phyloP scores from a whole-genome alignment of 2,797 vertebrate genomes.

The Manis crassicaudata region DNA sequence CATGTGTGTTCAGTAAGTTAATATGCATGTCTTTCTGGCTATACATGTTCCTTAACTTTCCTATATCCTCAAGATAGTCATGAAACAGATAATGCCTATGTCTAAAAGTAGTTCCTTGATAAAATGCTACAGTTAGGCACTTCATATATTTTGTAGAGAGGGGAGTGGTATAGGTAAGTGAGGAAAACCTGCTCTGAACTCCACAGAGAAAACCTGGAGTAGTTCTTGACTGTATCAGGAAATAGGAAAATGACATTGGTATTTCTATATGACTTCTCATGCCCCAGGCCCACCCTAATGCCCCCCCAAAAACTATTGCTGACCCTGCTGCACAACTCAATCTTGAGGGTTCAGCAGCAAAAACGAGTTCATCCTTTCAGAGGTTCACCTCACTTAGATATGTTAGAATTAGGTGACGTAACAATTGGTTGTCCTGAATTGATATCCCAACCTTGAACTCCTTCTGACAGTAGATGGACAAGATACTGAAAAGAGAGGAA shows the following conservation, averaged over 20 bases:
- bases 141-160: neutral
- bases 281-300: neutral
- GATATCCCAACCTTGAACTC: neutral
- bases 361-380: neutral
- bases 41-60: neutral
- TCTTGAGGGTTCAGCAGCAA: neutral
- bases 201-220: neutral
- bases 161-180: neutral
- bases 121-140: neutral
- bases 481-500: neutral
- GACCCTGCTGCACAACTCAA: neutral
- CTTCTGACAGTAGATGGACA: neutral
- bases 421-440: neutral
- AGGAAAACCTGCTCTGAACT: neutral
- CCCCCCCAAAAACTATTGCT: neutral
- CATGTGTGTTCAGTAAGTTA: neutral
- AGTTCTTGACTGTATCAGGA: neutral
- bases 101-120: neutral
- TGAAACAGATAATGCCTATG: neutral
- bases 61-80: neutral
- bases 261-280: neutral
- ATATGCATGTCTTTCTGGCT: neutral
- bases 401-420: neutral
- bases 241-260: neutral
- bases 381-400: neutral